Base-by-base conservation (phyloP, 2,113 vertebrate genomes). In the Gopherus flavomarginatus region DNA sequence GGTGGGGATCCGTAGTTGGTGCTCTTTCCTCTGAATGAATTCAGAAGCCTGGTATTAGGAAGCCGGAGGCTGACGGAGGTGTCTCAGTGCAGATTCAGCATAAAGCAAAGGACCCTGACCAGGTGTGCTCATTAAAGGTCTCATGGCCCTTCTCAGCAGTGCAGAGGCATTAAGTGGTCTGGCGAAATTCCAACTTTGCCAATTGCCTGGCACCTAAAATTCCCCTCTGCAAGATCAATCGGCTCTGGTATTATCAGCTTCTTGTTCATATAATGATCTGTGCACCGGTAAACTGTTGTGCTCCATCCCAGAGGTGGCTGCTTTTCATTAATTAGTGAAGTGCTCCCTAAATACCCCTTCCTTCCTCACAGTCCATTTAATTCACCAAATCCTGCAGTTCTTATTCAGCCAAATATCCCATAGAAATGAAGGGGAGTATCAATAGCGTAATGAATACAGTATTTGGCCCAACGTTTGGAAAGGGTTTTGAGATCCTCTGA, bases 241-340 rank as follows among this genome's bases (percentile, higher is more conserved):
- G 29, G 49, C 81, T 29, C 54, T 83, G 86, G 59, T 83, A 9
- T 69, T 91, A 44, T 80, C 1, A 0, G 24, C 1, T 1, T 49
- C 57, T 80, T 82, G 24, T 1, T 81, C 29, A 65, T 53, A 35
- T 53, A 7, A 42, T 2, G 26, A 86, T 83, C 42, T 6, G 49
- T 35, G 53, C 4, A 0, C 57, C 22, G 57, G 83, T 59, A 62
- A 29, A 8, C 26, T 11, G 6, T 8, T 1, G 0, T 0, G 0
- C 53, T 57, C 81, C 78, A 11, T 14, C 81, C 13, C 69, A 0
- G 69, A 6, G 31, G 50, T 10, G 35, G 11, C 24, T 27, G 1
- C 26, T 42, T 81, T 80, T 27, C 53, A 72, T 31, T 35, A 29
- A 3, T 29, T 35, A 4, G 26, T 29, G 24, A 38, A 8, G 7